phyloP scores from a whole-genome alignment of 35 echinoderm and acorn worm species.

The Chiridota heheva region DNA sequence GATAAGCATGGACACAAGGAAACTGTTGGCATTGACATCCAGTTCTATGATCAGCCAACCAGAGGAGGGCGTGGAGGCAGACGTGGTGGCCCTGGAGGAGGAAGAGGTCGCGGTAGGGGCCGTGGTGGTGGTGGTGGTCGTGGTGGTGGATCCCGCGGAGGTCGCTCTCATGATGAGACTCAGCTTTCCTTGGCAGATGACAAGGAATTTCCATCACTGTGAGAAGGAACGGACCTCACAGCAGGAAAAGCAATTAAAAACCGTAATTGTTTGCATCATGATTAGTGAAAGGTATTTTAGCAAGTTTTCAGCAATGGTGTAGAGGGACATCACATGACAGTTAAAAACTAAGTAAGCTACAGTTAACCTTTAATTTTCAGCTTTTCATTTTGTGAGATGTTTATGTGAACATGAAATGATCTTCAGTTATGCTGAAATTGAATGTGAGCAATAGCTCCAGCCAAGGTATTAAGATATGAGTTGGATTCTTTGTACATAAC shows the following conservation, averaged over 20 bases:
- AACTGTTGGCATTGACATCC: conserved; percentile 74
- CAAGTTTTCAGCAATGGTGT: too few relatives aligned
- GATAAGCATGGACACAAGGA: conserved; percentile 34
- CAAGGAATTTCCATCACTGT: conserved; percentile 82
- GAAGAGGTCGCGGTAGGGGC: conserved; percentile 51
- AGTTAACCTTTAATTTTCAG: too few relatives aligned
- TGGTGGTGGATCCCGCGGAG: conserved; percentile 41
- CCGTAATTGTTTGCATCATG: background rate
- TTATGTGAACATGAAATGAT: too few relatives aligned
- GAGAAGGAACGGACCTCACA: conserved; percentile 8
- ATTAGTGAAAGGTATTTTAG: conserved; percentile 29
- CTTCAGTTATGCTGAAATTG: too few relatives aligned
- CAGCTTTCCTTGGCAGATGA: conserved; percentile 65
- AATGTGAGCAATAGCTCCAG: too few relatives aligned
- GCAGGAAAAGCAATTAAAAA: background rate
- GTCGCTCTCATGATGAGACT: conserved; percentile 30
- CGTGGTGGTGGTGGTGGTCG: conserved; percentile 38
- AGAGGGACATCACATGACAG: too few relatives aligned
- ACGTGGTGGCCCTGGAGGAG: conserved; percentile 9
- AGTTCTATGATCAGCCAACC: conserved; percentile 59
- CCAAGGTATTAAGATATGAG: too few relatives aligned
- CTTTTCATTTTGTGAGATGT: too few relatives aligned
- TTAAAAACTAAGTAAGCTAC: too few relatives aligned
- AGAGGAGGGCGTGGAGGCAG: conserved; percentile 61
- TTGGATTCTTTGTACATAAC: too few relatives aligned